Evolutionary conservation across 2,797 vertebrate genomes (phyloP), one percentile per base, ranked within the genome.

Genomic region (Girardinus metallicus): DNA sequence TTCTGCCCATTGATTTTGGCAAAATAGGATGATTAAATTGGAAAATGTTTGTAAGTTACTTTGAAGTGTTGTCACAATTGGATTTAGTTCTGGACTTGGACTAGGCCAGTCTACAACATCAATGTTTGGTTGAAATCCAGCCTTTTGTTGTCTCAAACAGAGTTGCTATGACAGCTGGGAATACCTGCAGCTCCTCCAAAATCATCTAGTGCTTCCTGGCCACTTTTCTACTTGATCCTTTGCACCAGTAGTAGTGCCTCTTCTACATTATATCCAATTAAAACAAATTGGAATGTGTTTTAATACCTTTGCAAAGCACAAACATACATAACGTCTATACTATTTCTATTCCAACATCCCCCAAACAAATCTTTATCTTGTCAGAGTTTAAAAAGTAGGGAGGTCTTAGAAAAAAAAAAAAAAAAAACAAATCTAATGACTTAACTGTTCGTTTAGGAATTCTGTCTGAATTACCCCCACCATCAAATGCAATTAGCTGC

Each of bases 401-500:
- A 96, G 78, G 96, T 95, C 96, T 96, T 96, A 97, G 39, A n/a
- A 70, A 15, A 36, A 9, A 34, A 34, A n/a, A 53, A 57, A 60
- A 51, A 26, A 57, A 31, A 16, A 47, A 18, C 47, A 18, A 93
- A 97, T 97, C 96, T 95, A 95, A 95, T 94, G 95, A 89, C 95
- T 97, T 97, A 96, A 96, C 96, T 94, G 93, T 96, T 98, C 96
- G 95, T 98, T 97, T 98, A 97, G 97, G 97, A 92, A 97, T 97
- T 97, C 96, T 95, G 95, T 97, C 97, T 98, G 98, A 99, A 98
- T 98, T 98, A 96, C 90, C 92, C 96, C 96, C 95, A 95, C 97
- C 97, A 98, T 98, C 97, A 98, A 99, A 99, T 96, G 98, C 98
- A 98, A 99, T 99, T 99, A 99, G 97, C 96, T 95, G 97, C 96